Evolutionary conservation across 2,888 invertebrate species (phyloP).

Genomic region (Limnephilus rhombicus): DNA sequence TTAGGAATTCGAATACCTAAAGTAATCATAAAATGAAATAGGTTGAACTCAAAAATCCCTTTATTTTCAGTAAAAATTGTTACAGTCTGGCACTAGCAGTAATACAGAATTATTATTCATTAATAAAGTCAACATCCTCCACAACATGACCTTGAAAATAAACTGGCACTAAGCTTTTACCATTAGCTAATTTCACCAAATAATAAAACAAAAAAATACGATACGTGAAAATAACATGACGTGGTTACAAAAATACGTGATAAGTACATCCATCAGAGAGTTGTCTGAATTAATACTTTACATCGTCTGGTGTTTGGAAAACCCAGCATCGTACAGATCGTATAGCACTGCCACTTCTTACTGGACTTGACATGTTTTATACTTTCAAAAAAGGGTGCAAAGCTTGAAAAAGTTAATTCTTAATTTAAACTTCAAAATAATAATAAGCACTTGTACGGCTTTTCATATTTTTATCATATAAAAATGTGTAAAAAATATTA

Average conservation of each 20-base stretch:
- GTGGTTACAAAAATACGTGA: neutral
- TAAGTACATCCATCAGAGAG: conserved; percentile 13
- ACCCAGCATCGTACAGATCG: neutral
- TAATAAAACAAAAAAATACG: conserved; percentile 5
- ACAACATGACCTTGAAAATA: conserved; percentile 6
- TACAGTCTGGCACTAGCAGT: conserved; percentile 43
- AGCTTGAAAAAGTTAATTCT: conserved; percentile 7
- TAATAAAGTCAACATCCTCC: neutral
- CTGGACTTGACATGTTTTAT: neutral
- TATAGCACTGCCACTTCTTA: neutral
- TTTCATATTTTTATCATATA: conserved; percentile 9
- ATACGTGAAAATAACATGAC: neutral
- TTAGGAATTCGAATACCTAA: neutral
- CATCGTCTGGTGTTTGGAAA: neutral
- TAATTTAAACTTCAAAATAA: conserved; percentile 15
- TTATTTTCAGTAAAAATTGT: conserved; percentile 30
- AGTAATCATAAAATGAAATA: conserved; percentile 1
- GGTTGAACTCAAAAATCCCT: conserved; percentile 38
- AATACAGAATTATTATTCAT: conserved; percentile 23
- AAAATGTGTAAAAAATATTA: conserved; percentile 34
- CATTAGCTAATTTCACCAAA: conserved; percentile 20
- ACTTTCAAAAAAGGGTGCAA: conserved; percentile 19
- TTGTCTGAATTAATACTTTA: conserved; percentile 9
- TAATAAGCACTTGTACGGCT: neutral
- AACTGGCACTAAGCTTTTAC: neutral